phyloP scores from a whole-genome alignment of 2,113 vertebrate species.

The Lanius ludovicianus region DNA sequence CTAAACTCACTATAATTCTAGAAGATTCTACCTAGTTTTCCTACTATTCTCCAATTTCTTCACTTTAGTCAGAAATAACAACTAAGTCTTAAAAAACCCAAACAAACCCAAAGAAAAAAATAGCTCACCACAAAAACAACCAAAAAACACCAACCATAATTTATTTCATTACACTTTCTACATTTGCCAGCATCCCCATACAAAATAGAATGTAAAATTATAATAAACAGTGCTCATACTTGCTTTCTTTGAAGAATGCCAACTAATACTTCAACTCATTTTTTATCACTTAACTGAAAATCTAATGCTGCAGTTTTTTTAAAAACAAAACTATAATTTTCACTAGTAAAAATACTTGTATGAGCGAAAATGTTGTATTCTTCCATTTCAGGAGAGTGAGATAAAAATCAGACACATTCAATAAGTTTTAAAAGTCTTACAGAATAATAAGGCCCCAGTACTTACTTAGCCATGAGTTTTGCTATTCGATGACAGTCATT shows the following conservation, averaged over 20 bases:
- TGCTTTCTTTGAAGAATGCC: background rate
- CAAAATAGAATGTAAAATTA: background rate
- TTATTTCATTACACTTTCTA: background rate
- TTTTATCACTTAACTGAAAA: background rate
- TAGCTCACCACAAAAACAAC: background rate
- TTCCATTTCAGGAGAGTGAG: background rate
- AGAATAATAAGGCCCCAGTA: conserved; percentile 22
- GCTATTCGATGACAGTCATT: conserved; percentile 96
- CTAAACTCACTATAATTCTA: background rate
- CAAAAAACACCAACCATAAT: fast-evolving
- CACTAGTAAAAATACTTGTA: background rate
- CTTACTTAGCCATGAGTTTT: conserved; percentile 97
- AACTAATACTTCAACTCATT: background rate
- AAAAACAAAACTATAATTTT: background rate
- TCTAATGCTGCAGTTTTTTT: background rate
- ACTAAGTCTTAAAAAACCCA: background rate
- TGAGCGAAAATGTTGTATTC: background rate
- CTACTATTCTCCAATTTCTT: background rate
- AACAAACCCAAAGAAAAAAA: background rate
- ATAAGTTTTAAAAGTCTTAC: background rate
- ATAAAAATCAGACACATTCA: background rate
- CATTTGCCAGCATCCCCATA: background rate
- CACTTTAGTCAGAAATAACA: background rate
- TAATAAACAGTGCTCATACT: background rate
- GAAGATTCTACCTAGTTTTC: background rate